Evolutionary conservation across 2,888 invertebrate species (phyloP).

Genomic region (Yponomeuta malinellus): DNA sequence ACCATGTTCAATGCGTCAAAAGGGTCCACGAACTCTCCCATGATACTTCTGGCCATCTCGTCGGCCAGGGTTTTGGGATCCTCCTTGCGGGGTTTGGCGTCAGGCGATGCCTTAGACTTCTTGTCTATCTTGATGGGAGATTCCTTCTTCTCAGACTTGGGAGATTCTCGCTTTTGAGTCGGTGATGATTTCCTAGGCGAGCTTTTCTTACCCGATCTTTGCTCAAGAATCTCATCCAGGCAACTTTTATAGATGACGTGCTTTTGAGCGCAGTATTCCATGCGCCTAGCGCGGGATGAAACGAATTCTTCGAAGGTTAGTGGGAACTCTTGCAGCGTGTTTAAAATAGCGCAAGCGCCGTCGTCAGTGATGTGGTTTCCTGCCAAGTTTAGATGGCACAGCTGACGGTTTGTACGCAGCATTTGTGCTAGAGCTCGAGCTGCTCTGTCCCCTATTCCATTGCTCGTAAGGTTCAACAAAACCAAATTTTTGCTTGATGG

Average conservation of each 20-base stretch:
- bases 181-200: background rate
- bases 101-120: background rate
- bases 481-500: constrained; percentile 30
- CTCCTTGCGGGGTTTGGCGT: background rate
- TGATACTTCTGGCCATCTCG: constrained; percentile 11
- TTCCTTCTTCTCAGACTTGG: background rate
- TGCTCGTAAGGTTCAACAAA: constrained; percentile 39
- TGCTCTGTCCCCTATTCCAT: constrained; percentile 39
- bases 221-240: constrained; percentile 22
- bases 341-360: constrained; percentile 36
- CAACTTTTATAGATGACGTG: background rate
- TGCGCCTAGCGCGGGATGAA: constrained; percentile 23
- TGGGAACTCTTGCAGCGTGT: constrained; percentile 34
- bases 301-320: constrained; percentile 31
- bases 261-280: constrained; percentile 28
- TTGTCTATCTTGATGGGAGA: background rate
- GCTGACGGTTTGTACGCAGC: constrained; percentile 39
- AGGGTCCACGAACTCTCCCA: constrained; percentile 26
- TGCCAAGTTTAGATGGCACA: constrained; percentile 43
- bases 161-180: background rate
- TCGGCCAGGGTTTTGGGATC: background rate
- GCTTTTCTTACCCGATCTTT: constrained; percentile 25
- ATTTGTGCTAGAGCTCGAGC: constrained; percentile 33
- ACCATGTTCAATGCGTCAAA: constrained; percentile 27
- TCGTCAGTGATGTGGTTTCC: constrained; percentile 39